phyloP scores from a whole-genome alignment of 2,888 invertebrate species.

The Eupithecia exiguata region DNA sequence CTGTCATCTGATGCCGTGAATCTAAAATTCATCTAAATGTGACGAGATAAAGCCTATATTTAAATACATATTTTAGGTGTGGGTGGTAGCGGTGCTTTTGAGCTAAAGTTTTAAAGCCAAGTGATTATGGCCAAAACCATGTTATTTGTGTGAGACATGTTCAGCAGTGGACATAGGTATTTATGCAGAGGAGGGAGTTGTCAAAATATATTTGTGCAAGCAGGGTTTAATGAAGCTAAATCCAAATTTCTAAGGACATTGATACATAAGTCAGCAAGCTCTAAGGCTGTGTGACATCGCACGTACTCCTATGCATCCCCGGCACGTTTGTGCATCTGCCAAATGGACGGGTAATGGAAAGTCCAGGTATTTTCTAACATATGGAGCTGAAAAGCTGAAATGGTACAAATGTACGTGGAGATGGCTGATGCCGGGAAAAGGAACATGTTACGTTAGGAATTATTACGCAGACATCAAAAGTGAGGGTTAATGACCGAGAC shows the following conservation, averaged over 20 bases:
- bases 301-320: neutral
- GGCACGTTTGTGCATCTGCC: neutral
- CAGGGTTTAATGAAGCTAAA: neutral
- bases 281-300: neutral
- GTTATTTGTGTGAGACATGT: too few species aligned
- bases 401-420: constrained; percentile 4
- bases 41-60: too few species aligned
- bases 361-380: constrained; percentile 11
- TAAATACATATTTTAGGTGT: too few species aligned
- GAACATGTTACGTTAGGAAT: neutral
- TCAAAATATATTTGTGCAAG: too few species aligned
- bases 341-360: constrained; percentile 12
- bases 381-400: constrained; percentile 4
- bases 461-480: neutral
- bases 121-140: too few species aligned
- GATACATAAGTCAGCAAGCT: neutral
- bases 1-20: too few species aligned
- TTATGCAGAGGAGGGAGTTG: too few species aligned
- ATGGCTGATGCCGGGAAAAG: neutral
- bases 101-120: too few species aligned
- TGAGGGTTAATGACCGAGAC: neutral
- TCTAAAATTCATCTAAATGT: too few species aligned
- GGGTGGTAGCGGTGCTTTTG: too few species aligned
- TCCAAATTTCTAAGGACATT: neutral
- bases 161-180: too few species aligned